Conservation (phyloP, 1,140 invertebrate genomes). For the Ephestia elutella region DNA sequence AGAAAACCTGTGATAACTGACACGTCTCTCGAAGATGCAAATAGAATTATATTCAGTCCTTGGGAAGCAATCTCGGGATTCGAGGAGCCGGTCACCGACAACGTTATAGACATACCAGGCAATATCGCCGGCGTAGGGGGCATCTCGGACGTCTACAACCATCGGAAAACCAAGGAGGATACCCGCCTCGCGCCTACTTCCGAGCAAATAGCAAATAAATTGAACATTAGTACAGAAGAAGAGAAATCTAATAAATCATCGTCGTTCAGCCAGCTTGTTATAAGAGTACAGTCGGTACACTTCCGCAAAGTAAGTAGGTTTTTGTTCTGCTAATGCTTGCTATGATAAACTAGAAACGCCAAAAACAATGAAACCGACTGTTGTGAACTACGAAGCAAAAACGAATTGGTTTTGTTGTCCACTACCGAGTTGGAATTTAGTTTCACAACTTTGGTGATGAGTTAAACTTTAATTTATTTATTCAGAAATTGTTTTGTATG, state of each 20-base stretch:
- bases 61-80: conserved; percentile 65
- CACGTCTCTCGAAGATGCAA: conserved; percentile 64
- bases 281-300: conserved; percentile 64
- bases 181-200: conserved; percentile 31
- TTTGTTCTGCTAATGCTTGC: background rate
- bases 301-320: conserved; percentile 57
- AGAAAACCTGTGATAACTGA: conserved; percentile 54
- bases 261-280: conserved; percentile 64
- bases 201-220: conserved; percentile 56
- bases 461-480: no score
- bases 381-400: no score
- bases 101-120: conserved; percentile 61
- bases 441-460: no score
- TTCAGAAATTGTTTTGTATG: no score
- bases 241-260: conserved; percentile 69
- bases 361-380: no score
- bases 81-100: conserved; percentile 59
- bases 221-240: conserved; percentile 58
- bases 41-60: conserved; percentile 71
- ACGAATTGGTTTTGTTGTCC: no score
- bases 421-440: no score
- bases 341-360: no score
- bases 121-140: conserved; percentile 39
- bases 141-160: conserved; percentile 27
- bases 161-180: conserved; percentile 51